phyloP scores from a whole-genome alignment of 2,888 invertebrate species.

The Drosophila stalkeri region DNA sequence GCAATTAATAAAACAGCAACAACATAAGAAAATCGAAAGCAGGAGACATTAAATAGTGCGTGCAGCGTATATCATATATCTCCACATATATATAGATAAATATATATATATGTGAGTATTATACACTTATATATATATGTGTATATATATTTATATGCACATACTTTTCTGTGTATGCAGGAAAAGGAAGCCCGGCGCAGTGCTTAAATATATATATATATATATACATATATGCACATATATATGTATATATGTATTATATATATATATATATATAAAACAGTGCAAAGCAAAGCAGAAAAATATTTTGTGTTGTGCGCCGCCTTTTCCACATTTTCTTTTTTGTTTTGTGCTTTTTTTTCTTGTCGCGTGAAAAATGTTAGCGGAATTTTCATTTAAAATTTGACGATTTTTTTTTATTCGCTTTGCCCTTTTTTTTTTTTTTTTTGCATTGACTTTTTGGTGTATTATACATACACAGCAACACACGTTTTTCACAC shows the following conservation, averaged over 20 bases:
- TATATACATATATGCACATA: not conserved
- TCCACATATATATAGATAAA: constrained; percentile 16
- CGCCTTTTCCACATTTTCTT: constrained; percentile 14
- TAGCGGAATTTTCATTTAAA: constrained; percentile 58
- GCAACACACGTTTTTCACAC: constrained; percentile 72
- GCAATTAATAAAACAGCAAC: constrained; percentile 61
- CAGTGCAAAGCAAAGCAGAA: constrained; percentile 18
- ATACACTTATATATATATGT: constrained; percentile 1
- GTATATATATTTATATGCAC: constrained; percentile 1
- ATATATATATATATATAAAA: constrained; percentile 30
- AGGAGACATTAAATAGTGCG: constrained; percentile 41
- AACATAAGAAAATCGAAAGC: constrained; percentile 26
- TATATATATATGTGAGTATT: not conserved
- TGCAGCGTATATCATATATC: constrained; percentile 28
- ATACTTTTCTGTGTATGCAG: constrained; percentile 42
- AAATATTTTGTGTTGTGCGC: constrained; percentile 24
- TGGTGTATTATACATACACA: constrained; percentile 78
- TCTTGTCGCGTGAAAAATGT: constrained; percentile 51
- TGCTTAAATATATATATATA: constrained; percentile 42
- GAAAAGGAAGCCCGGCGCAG: constrained; percentile 58
- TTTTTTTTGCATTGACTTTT: constrained; percentile 56
- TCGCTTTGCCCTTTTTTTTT: constrained; percentile 19
- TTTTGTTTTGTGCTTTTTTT: constrained; percentile 33
- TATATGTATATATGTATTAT: constrained; percentile 18
- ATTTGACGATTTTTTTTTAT: constrained; percentile 24